Percentiles rank a stretch among this genome's conserved stretches.
Evolutionary conservation across 2,113 vertebrate genomes (phyloP).

Genomic region (western clawed frog (Xenopus tropicalis)): UCB_Xtro_10.0 CM004452.2:22816501-22817000

Average conservation of each 20-base stretch:
- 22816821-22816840: neutral
- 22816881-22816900: conserved; percentile 2
- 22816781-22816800: conserved; percentile 7
- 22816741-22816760: neutral
- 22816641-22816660: no score
- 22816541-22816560: no score
- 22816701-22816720: conserved; percentile 4
- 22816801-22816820: conserved; percentile 10
- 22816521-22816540: no score
- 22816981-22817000: no score
- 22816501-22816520: no score
- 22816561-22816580: no score
- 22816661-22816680: no score
- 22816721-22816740: neutral
- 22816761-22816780: conserved; percentile 1
- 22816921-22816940: neutral
- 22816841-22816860: conserved; percentile 2
- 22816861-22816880: neutral
- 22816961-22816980: no score
- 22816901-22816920: neutral
- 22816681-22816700: conserved; percentile 8
- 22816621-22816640: no score
- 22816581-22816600: no score
- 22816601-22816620: no score
- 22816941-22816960: no score